phyloP scores from a whole-genome alignment of 2,113 vertebrate genomes.

The Gopherus flavomarginatus region DNA sequence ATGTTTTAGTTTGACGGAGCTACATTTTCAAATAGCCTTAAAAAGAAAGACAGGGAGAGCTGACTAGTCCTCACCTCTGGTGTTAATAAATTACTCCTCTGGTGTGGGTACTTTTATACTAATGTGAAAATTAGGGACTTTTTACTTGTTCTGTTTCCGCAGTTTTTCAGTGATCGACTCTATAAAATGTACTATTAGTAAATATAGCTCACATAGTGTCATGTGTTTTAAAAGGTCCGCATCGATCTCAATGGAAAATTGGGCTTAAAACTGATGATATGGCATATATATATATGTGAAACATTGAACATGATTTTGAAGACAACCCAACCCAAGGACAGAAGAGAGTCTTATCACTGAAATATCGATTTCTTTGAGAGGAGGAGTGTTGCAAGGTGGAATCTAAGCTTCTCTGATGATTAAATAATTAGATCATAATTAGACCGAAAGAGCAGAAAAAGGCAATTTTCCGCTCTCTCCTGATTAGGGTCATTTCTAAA shows the following conservation, averaged over 20 bases:
- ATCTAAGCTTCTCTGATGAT: background rate
- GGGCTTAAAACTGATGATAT: background rate
- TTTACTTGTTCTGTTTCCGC: background rate
- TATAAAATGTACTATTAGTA: background rate
- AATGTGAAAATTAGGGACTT: background rate
- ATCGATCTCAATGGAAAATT: background rate
- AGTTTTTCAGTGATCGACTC: background rate
- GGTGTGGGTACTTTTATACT: background rate
- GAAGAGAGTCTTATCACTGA: background rate
- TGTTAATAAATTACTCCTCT: background rate
- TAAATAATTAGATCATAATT: background rate
- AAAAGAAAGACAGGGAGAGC: background rate
- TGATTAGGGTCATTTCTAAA: background rate
- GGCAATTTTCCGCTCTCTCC: background rate
- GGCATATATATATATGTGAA: background rate
- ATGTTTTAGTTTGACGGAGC: background rate
- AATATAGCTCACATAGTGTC: background rate
- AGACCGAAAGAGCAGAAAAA: background rate
- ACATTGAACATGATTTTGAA: background rate
- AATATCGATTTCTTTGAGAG: background rate
- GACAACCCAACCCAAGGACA: background rate
- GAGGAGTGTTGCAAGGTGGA: rapidly evolving
- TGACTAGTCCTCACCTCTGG: background rate
- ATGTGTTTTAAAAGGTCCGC: background rate
- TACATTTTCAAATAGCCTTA: background rate